phyloP scores from a whole-genome alignment of 1,140 invertebrate genomes.

The Drosophila varians region DNA sequence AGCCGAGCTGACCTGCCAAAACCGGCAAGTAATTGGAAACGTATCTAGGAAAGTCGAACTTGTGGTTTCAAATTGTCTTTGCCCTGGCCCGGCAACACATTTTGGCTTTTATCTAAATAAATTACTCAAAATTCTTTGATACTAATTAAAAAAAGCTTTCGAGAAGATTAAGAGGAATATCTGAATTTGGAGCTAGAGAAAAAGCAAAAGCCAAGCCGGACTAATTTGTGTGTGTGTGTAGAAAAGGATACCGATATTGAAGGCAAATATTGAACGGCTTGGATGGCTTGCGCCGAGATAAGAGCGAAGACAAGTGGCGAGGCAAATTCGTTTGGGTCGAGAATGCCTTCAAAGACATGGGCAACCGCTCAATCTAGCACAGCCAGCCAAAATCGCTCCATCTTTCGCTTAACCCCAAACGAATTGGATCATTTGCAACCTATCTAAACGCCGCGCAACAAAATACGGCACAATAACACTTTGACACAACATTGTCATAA shows the following conservation, averaged over 20 bases:
- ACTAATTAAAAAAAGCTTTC: constrained; percentile 48
- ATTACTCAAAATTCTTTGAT: constrained; percentile 39
- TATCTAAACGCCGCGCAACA: constrained; percentile 46
- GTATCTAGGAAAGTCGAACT: constrained; percentile 11
- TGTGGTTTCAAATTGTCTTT: constrained; percentile 38
- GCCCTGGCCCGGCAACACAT: background rate
- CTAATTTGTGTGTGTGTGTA: constrained; percentile 13
- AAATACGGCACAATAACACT: constrained; percentile 59
- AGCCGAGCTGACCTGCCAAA: constrained; percentile 1
- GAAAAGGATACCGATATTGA: constrained; percentile 6
- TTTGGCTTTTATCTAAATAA: constrained; percentile 40
- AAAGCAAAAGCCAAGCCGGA: constrained; percentile 25
- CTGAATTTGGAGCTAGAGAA: background rate
- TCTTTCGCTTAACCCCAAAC: constrained; percentile 50
- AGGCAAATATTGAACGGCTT: constrained; percentile 30
- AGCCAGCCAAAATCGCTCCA: constrained; percentile 43
- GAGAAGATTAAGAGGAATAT: constrained; percentile 27
- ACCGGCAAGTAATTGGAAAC: constrained; percentile 32
- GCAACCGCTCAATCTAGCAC: constrained; percentile 49
- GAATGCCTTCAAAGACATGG: constrained; percentile 21
- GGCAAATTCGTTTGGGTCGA: background rate
- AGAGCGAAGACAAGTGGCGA: background rate
- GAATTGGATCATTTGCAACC: constrained; percentile 53
- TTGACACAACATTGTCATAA: constrained; percentile 65
- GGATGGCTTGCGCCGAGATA: constrained; percentile 22